These are phyloP conservation scores for Arremon brunneinucha DNA, from an alignment of 2,797 vertebrate genomes.

Conservation along the genomic window DNA sequence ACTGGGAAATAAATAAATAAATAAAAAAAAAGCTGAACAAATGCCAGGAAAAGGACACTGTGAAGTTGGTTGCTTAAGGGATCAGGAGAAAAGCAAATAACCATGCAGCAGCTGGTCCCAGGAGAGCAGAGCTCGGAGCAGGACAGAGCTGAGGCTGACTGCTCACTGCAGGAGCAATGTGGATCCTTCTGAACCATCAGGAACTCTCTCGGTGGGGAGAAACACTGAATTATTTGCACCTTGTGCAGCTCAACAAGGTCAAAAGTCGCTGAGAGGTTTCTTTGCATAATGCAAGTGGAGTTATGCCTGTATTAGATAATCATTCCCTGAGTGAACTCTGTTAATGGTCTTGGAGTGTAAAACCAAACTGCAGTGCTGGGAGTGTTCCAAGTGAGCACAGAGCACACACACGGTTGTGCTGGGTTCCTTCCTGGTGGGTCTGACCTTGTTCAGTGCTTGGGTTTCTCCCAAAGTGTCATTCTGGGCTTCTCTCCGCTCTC, in stretches of 20 bases:
- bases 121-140: neutral
- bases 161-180: neutral
- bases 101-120: neutral
- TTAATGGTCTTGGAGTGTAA: neutral
- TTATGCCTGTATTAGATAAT: neutral
- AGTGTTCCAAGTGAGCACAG: neutral
- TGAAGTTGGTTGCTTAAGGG: neutral
- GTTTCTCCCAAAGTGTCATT: neutral
- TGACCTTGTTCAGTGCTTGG: neutral
- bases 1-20: fast-evolving
- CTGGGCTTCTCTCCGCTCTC: neutral
- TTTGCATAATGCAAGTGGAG: neutral
- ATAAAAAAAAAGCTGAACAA: neutral
- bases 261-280: neutral
- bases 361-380: neutral
- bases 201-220: neutral
- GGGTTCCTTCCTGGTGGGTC: neutral
- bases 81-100: neutral
- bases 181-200: neutral
- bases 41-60: neutral
- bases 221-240: neutral
- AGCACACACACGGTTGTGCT: neutral
- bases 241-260: neutral
- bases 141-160: neutral
- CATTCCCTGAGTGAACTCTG: neutral